Conservation (phyloP, 2,797 vertebrate genomes). For the Cetoscarus ocellatus region DNA sequence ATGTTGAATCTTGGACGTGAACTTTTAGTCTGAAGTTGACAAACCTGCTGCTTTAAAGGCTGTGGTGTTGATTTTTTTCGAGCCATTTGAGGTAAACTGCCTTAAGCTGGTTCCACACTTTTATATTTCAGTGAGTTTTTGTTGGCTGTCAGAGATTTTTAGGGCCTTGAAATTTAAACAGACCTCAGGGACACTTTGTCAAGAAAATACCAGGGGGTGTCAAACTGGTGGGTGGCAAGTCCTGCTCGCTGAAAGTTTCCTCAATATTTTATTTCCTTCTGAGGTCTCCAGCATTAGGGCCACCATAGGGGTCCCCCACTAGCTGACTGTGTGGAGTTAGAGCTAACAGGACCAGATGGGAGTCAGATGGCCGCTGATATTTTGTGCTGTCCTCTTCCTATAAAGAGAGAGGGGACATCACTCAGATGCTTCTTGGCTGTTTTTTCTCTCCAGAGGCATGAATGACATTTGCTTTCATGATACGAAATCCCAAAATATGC, state of each 20-base stretch:
- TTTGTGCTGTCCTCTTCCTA: constrained; percentile 49
- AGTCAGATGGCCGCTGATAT: constrained; percentile 62
- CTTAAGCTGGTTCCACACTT: constrained; percentile 20
- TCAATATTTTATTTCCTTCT: constrained; percentile 29
- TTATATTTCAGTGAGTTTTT: constrained; percentile 12
- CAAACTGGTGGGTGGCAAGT: constrained; percentile 39
- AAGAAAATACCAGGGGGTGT: constrained; percentile 42
- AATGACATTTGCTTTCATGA: constrained; percentile 47
- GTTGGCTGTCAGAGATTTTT: constrained; percentile 18
- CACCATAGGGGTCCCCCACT: constrained; percentile 36
- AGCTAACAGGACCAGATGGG: constrained; percentile 60
- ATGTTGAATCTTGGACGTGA: constrained; percentile 11
- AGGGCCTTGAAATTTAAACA: constrained; percentile 50
- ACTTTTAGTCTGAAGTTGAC: constrained; percentile 3
- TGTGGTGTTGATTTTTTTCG: constrained; percentile 4
- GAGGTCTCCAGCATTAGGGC: constrained; percentile 33
- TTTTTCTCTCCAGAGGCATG: constrained; percentile 35
- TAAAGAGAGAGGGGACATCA: constrained; percentile 37
- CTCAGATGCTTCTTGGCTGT: constrained; percentile 41
- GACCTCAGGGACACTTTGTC: constrained; percentile 39
- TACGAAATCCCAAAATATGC: constrained; percentile 48
- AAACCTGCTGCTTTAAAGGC: constrained; percentile 12
- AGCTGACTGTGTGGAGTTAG: constrained; percentile 41
- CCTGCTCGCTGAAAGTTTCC: constrained; percentile 24
- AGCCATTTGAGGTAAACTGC: constrained; percentile 23